Percentiles rank a stretch among this genome's conserved stretches.
Evolutionary conservation across 2,888 invertebrate species (phyloP).

Genomic region (Tethea ocularis): DNA sequence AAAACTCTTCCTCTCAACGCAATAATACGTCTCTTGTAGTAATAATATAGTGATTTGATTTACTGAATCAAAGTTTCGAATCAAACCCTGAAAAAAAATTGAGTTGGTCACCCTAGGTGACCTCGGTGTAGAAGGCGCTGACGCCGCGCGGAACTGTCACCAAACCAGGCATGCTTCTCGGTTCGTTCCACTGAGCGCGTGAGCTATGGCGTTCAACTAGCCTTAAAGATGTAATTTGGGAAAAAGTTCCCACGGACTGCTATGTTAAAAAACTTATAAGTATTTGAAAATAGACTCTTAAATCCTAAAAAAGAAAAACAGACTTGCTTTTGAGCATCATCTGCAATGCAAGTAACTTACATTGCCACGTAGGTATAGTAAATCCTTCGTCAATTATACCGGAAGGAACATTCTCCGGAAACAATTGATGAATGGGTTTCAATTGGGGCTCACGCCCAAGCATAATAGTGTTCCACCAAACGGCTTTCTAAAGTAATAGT

Average conservation of each 20-base stretch:
- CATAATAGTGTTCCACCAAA: conserved; percentile 11
- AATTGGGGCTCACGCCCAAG: conserved; percentile 56
- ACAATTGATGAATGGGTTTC: conserved; percentile 31
- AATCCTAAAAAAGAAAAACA: neutral
- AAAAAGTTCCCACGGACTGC: neutral
- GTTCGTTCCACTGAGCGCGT: conserved; percentile 70
- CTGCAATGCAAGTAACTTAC: neutral
- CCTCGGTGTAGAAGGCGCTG: conserved; percentile 70
- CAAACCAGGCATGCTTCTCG: conserved; percentile 65
- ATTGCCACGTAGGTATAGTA: neutral
- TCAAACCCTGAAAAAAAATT: conserved; percentile 14
- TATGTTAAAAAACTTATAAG: neutral
- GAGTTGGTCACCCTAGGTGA: conserved; percentile 53
- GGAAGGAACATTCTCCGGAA: conserved; percentile 43
- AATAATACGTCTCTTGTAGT: no score
- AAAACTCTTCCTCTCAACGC: no score
- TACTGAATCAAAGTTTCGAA: no score
- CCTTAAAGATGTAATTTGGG: neutral
- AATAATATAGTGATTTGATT: no score
- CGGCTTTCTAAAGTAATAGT: neutral
- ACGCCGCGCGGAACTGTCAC: conserved; percentile 59
- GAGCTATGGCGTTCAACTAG: conserved; percentile 45
- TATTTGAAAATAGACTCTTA: neutral
- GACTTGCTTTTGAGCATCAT: neutral
- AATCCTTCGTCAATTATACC: neutral